Evolutionary conservation across 2,888 invertebrate species (phyloP).

Genomic region (Dynastes grantii): DNA sequence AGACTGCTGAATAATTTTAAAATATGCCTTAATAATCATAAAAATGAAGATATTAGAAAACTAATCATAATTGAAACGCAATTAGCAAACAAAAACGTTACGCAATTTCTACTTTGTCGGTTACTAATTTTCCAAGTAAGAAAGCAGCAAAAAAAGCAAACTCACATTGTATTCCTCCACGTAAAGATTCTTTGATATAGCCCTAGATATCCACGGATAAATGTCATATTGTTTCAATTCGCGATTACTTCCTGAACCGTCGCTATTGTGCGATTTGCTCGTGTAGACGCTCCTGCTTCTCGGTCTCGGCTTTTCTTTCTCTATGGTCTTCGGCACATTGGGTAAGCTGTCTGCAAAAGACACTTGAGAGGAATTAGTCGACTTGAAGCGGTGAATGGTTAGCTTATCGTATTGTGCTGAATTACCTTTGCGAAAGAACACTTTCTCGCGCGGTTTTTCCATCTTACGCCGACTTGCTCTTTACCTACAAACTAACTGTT

Average conservation of each 20-base stretch:
- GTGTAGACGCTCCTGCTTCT: conserved; percentile 78
- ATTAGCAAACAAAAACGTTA: no score
- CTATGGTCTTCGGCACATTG: conserved; percentile 63
- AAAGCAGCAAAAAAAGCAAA: conserved; percentile 45
- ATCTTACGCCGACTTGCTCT: conserved; percentile 50
- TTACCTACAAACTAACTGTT: conserved; percentile 14
- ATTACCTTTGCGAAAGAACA: conserved; percentile 69
- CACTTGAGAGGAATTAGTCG: conserved; percentile 50
- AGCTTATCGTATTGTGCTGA: conserved; percentile 12
- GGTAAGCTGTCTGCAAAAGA: conserved; percentile 67
- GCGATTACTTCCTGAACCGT: conserved; percentile 74
- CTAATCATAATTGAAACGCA: neutral
- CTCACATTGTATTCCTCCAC: conserved; percentile 71
- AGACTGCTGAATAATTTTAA: no score
- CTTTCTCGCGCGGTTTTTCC: conserved; percentile 63
- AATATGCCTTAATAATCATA: no score
- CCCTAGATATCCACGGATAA: conserved; percentile 75
- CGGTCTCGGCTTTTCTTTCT: conserved; percentile 73
- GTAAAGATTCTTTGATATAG: conserved; percentile 75
- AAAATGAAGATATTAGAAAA: no score
- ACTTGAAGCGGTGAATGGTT: neutral
- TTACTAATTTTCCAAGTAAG: neutral
- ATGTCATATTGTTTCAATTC: conserved; percentile 75
- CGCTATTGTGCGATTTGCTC: conserved; percentile 78
- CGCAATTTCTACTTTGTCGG: no score